Percentiles rank a stretch among this genome's conserved stretches.
Evolutionary conservation across 2,888 invertebrate species (phyloP).

Genomic region (Nymphalis urticae): DNA sequence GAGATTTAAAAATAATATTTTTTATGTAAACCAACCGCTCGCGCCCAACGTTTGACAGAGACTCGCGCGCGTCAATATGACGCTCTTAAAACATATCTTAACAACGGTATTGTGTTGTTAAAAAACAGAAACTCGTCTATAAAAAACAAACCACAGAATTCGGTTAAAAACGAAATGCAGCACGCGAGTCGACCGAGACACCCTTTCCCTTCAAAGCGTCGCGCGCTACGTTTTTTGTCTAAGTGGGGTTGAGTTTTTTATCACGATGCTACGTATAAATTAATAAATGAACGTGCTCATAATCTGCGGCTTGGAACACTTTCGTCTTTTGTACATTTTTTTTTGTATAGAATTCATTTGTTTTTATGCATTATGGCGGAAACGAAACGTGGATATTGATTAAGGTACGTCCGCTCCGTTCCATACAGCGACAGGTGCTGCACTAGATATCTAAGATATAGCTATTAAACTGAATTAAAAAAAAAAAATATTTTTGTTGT

Average conservation of each 20-base stretch:
- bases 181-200: slow-evolving; percentile 74
- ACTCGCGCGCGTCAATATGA: slow-evolving; percentile 71
- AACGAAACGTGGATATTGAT: slow-evolving; percentile 70
- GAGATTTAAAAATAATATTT: slow-evolving; percentile 73
- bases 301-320: slow-evolving; percentile 79
- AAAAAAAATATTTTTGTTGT: not conserved
- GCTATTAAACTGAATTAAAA: not conserved
- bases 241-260: slow-evolving; percentile 78
- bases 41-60: slow-evolving; percentile 63
- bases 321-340: slow-evolving; percentile 77
- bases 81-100: slow-evolving; percentile 75
- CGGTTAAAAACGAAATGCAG: slow-evolving; percentile 79
- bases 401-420: slow-evolving; percentile 53
- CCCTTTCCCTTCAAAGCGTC: slow-evolving; percentile 81
- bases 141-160: slow-evolving; percentile 80
- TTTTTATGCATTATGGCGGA: slow-evolving; percentile 74
- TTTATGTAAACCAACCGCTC: slow-evolving; percentile 66
- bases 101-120: slow-evolving; percentile 78
- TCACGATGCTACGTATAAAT: slow-evolving; percentile 78
- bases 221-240: slow-evolving; percentile 76
- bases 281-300: slow-evolving; percentile 81
- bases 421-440: slow-evolving; percentile 65
- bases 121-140: slow-evolving; percentile 77
- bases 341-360: slow-evolving; percentile 71
- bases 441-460: slow-evolving; percentile 2